Evolutionary conservation across 92 coral and sea anemone genomes (phyloP), one percentile per base, ranked within the genome.

Genomic region (Chrysogorgia sp.): DNA sequence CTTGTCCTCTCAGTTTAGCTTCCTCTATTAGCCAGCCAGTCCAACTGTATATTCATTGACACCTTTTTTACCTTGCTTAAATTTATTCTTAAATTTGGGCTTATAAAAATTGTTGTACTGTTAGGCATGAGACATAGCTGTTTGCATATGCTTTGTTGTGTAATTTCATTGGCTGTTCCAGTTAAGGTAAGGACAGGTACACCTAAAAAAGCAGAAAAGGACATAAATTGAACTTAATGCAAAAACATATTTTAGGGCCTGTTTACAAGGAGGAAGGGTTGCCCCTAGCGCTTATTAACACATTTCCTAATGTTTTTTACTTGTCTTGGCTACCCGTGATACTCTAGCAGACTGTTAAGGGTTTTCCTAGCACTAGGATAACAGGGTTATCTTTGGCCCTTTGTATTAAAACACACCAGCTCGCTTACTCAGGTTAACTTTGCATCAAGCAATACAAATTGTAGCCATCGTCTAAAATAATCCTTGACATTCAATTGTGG

Each of bases 121-220:
- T 75, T 34, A 14, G 63, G 13, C 58, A 62, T 75, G 66, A 82
- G 29, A 1, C 59, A 59, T 7, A 82, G 72, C 25, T 75, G 59
- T 24, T 32, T 35, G 40, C n/a, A 29, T 33, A 82, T 75, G 61
- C 7, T 47, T 20, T 71, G 37, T 52, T 71, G 62, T 24, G 77
- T 71, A 5, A 28, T 4, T 19, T 34, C 47, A 55, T 71, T 60
- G 59, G 86, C 86, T 31, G 86, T 82, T 47, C 82, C 77, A 43
- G 86, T 82, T 52, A 82, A 63, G 29, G 86, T 76, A 31, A 82
- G 67, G 37, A 82, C 70, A 14, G 86, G 82, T 8, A 49, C 59
- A 53, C 82, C 86, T 82, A 56, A 26, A 82, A 58, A 56, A 64
- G 22, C 50, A 34, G 24, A 6, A 24, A 3, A 25, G 35, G 10